phyloP scores from a whole-genome alignment of 2,888 invertebrate genomes.

The Allygus modestus region DNA sequence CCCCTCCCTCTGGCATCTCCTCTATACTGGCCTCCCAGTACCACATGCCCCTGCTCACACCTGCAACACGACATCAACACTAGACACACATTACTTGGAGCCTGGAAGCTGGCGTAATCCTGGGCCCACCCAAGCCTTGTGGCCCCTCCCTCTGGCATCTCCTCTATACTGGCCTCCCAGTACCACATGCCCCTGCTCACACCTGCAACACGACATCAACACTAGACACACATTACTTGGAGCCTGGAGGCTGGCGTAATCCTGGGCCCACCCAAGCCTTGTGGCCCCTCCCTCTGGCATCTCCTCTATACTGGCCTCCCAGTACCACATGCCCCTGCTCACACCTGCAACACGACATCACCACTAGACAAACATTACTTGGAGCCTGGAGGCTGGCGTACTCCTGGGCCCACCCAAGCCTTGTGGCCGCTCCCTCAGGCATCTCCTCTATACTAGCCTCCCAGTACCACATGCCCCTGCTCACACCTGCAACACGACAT shows the following conservation, averaged over 20 bases:
- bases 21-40: too few relatives aligned
- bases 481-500: slow-evolving; percentile 81
- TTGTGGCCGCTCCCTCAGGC: slow-evolving; percentile 94
- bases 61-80: slow-evolving; percentile 74
- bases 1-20: slow-evolving; percentile 96
- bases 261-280: slow-evolving; percentile 98
- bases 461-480: slow-evolving; percentile 95
- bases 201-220: slow-evolving; percentile 76
- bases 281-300: slow-evolving; percentile 96
- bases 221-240: too few relatives aligned
- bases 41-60: slow-evolving; percentile 93
- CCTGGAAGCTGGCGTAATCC: too few relatives aligned
- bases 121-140: slow-evolving; percentile 97
- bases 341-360: slow-evolving; percentile 79
- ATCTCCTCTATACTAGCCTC: too few relatives aligned
- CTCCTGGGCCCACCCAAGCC: slow-evolving; percentile 97
- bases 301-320: too few relatives aligned
- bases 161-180: too few relatives aligned
- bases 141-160: slow-evolving; percentile 96
- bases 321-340: slow-evolving; percentile 94
- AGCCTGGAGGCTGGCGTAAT: slow-evolving; percentile 80
- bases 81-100: too few relatives aligned
- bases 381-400: slow-evolving; percentile 98
- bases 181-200: slow-evolving; percentile 95
- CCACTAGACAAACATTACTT: too few relatives aligned